phyloP scores from a whole-genome alignment of 2,113 vertebrate species.

The Ptilonorhynchus violaceus region DNA sequence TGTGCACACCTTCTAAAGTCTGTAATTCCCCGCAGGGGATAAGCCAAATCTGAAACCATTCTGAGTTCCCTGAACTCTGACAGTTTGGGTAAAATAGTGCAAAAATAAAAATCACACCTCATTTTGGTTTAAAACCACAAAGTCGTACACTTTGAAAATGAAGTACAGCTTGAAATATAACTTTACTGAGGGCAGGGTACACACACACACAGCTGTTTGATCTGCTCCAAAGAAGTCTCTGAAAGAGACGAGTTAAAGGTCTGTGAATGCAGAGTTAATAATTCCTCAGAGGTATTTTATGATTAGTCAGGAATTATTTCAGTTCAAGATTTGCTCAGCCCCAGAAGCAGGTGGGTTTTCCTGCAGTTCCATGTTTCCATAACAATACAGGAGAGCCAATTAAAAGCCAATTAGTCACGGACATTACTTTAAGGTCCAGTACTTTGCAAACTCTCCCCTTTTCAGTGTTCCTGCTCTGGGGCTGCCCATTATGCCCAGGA shows the following conservation, averaged over 20 bases:
- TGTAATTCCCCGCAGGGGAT: background rate
- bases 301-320: background rate
- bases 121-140: background rate
- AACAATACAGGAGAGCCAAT: constrained; percentile 47
- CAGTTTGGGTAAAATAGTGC: background rate
- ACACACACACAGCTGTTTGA: background rate
- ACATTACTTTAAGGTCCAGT: constrained; percentile 16
- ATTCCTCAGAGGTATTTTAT: background rate
- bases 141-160: background rate
- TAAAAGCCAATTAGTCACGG: constrained; percentile 77
- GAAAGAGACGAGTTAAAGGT: background rate
- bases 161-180: background rate
- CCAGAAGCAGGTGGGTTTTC: background rate
- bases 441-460: constrained; percentile 24
- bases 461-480: background rate
- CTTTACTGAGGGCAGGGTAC: background rate
- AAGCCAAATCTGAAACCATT: background rate
- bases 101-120: background rate
- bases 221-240: background rate
- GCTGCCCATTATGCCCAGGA: constrained; percentile 37
- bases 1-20: background rate
- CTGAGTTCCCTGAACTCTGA: background rate
- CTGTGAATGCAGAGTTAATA: background rate
- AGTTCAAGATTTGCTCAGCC: background rate
- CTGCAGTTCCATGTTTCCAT: background rate